phyloP scores from a whole-genome alignment of 2,113 vertebrate species.

The Colinus virginianus region DNA sequence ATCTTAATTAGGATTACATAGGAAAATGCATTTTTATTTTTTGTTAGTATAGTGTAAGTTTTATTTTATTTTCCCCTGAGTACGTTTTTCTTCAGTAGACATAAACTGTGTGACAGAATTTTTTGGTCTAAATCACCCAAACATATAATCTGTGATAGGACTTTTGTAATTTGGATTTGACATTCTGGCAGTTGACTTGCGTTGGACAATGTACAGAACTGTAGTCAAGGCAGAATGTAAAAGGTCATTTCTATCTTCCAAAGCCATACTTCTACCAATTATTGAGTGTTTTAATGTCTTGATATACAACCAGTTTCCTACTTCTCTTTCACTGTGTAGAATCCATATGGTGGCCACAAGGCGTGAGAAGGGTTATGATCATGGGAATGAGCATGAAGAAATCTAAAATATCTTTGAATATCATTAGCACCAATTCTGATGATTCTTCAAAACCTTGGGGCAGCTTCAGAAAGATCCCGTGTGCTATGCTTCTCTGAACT shows the following conservation, averaged over 20 bases:
- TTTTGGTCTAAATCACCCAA: background rate
- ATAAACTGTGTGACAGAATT: background rate
- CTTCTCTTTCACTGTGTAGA: background rate
- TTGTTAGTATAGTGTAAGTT: background rate
- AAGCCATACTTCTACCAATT: background rate
- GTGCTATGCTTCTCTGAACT: background rate
- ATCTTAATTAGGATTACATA: conserved; percentile 13
- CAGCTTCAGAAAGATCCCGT: background rate
- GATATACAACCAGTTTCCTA: background rate
- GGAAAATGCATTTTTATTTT: background rate
- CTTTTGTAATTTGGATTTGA: background rate
- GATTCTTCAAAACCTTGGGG: background rate
- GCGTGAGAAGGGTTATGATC: background rate
- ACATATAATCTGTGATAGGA: background rate
- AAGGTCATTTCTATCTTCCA: background rate
- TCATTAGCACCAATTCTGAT: background rate
- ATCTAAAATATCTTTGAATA: background rate
- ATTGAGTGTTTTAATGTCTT: background rate
- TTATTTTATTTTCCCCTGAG: background rate
- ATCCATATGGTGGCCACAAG: background rate
- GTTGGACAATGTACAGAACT: background rate
- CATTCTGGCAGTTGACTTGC: background rate
- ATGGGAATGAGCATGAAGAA: background rate
- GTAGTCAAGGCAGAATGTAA: background rate
- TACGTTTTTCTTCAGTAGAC: background rate